Conservation (phyloP, 1,140 invertebrate species). For the Mactra quadrangularis region DNA sequence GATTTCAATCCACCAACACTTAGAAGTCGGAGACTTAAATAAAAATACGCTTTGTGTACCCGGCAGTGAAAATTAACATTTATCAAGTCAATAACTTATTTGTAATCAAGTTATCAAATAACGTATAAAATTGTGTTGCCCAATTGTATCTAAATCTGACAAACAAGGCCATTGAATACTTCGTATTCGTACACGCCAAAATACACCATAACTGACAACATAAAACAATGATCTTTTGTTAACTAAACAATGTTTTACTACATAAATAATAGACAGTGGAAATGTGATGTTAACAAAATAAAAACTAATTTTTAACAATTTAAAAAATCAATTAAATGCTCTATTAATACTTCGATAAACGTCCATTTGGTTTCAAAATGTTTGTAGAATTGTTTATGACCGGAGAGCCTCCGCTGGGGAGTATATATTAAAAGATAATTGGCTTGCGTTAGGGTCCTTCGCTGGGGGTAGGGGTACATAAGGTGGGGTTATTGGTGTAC, state of each 20-base stretch:
- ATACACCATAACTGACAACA: too few species aligned
- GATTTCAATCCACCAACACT: too few species aligned
- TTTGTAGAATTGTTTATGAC: neutral
- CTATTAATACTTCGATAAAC: neutral
- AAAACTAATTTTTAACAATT: neutral
- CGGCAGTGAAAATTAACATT: too few species aligned
- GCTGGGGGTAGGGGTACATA: conserved; percentile 32
- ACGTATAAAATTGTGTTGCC: too few species aligned
- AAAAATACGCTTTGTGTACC: too few species aligned
- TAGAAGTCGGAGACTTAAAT: too few species aligned
- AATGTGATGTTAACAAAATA: neutral
- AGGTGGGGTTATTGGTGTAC: conserved; percentile 35
- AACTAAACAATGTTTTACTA: neutral
- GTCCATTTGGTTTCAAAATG: neutral
- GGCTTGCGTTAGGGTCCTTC: conserved; percentile 39
- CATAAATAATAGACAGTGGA: neutral
- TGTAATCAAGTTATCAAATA: too few species aligned
- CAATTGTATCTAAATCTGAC: too few species aligned
- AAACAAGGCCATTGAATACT: too few species aligned
- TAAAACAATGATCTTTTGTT: neutral
- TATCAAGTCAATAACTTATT: too few species aligned
- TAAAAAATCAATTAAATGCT: neutral
- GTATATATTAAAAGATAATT: conserved; percentile 49
- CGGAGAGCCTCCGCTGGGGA: conserved; percentile 16
- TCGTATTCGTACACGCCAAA: too few species aligned